Evolutionary conservation across 2,888 invertebrate genomes (phyloP).

Genomic region (Hartigia nigra): DNA sequence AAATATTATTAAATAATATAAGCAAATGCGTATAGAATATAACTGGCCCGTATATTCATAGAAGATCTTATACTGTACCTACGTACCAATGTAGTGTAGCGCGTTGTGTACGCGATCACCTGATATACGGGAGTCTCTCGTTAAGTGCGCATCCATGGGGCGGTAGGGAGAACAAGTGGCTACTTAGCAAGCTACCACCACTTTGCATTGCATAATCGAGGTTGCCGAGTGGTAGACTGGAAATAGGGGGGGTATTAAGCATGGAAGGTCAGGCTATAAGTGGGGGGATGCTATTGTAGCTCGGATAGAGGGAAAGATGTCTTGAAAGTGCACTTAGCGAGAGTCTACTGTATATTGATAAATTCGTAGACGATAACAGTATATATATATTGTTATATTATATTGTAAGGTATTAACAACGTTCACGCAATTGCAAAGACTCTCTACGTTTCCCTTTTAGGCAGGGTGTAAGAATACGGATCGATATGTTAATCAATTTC

Average conservation of each 20-base stretch:
- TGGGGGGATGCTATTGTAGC: no score
- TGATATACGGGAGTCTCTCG: no score
- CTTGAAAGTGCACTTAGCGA: no score
- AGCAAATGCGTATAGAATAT: slow-evolving; percentile 35
- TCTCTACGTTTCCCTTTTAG: slow-evolving; percentile 59
- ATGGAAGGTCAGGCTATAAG: no score
- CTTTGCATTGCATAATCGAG: no score
- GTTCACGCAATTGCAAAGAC: slow-evolving; percentile 52
- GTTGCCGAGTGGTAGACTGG: no score
- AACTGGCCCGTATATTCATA: slow-evolving; percentile 36
- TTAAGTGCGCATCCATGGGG: no score
- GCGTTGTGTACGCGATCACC: not conserved
- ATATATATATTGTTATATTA: not conserved
- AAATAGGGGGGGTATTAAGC: no score
- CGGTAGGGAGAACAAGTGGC: no score
- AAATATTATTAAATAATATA: slow-evolving; percentile 36
- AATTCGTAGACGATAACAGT: not conserved
- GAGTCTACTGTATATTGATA: not conserved
- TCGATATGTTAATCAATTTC: slow-evolving; percentile 23
- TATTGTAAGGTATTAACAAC: slow-evolving; percentile 23
- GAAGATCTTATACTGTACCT: not conserved
- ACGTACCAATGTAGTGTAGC: not conserved
- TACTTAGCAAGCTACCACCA: no score
- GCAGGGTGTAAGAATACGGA: slow-evolving; percentile 50
- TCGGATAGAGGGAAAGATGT: no score